Evolutionary conservation across 1,140 invertebrate species (phyloP).

Genomic region (Bombus ignitus): DNA sequence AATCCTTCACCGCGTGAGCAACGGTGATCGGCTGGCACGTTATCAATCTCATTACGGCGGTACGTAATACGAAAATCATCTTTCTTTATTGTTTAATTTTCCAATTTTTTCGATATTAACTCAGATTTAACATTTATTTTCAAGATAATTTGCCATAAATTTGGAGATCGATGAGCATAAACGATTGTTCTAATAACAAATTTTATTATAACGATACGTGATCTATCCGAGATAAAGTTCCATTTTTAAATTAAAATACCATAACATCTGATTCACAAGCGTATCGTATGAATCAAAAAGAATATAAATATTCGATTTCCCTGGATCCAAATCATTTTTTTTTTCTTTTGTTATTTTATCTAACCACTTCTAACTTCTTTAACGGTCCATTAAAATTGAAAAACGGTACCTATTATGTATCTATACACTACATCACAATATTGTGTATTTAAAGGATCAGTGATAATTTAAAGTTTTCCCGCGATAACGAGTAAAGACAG

Average conservation of each 20-base stretch:
- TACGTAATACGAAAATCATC: not conserved
- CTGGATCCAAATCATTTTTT: not conserved
- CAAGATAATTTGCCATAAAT: not conserved
- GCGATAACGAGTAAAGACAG: not conserved
- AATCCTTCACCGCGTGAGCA: slow-evolving; percentile 63
- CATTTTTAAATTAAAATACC: not conserved
- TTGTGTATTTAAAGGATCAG: not conserved
- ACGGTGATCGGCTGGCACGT: slow-evolving; percentile 41
- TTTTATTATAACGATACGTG: not conserved
- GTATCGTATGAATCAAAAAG: not conserved
- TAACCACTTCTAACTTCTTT: not conserved
- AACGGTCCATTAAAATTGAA: not conserved
- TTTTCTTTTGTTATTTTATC: not conserved
- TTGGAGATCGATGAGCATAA: not conserved
- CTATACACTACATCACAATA: not conserved
- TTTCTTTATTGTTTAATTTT: not conserved
- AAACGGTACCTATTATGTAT: not conserved
- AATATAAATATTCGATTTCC: not conserved
- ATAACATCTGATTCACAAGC: not conserved
- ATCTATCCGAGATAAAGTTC: not conserved
- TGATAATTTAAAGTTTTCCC: not conserved
- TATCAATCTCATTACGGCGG: slow-evolving; percentile 22
- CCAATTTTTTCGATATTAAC: not conserved
- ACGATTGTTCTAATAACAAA: not conserved
- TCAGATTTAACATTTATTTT: not conserved